phyloP scores from a whole-genome alignment of 2,113 vertebrate genomes.

The Myotis lucifugus region DNA sequence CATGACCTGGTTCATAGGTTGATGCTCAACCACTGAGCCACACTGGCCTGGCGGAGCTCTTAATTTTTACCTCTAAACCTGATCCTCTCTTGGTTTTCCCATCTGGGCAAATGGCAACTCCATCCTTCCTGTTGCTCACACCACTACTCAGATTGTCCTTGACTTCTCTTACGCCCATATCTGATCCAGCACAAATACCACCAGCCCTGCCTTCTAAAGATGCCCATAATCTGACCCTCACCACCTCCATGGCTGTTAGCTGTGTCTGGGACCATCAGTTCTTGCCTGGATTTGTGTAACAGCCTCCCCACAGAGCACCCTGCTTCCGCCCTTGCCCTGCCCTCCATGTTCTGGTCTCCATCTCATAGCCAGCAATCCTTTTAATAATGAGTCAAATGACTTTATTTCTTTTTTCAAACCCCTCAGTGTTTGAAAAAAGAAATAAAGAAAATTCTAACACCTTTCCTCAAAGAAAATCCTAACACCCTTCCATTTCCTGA shows the following conservation, averaged over 20 bases:
- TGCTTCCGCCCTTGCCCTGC: background rate
- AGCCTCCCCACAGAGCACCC: background rate
- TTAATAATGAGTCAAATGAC: background rate
- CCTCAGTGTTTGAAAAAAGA: background rate
- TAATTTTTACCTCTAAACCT: background rate
- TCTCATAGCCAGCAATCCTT: background rate
- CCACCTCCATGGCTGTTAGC: background rate
- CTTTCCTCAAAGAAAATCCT: background rate
- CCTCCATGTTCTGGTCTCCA: background rate
- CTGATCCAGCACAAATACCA: background rate
- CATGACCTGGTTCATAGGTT: no score
- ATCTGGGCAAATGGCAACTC: background rate
- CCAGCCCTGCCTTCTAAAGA: background rate
- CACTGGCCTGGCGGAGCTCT: background rate
- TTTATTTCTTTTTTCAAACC: background rate
- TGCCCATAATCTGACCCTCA: background rate
- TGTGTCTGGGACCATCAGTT: no score
- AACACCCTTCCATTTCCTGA: background rate
- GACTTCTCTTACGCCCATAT: background rate
- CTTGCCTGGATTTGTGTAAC: background rate
- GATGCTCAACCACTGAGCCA: no score
- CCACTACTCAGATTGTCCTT: rapidly evolving
- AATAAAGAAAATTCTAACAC: no score
- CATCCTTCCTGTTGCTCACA: background rate
- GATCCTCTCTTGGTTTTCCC: background rate